These are phyloP conservation scores for Sigmodon hispidus DNA, from an alignment of 2,113 vertebrate species.

Conservation along the genomic window DNA sequence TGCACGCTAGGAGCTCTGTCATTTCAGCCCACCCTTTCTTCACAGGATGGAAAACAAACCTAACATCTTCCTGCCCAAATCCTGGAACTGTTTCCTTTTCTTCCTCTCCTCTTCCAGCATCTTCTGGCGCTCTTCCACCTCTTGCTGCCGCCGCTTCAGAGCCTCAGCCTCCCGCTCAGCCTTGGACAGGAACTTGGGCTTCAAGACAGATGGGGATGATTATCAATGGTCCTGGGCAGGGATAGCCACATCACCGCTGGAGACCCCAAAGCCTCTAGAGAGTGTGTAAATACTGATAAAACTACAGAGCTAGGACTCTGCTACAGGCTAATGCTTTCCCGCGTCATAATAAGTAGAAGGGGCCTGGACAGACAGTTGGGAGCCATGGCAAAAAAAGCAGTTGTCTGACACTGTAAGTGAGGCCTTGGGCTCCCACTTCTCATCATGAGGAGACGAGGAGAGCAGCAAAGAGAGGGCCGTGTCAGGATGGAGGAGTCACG, in stretches of 20 bases:
- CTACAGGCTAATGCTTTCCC: neutral
- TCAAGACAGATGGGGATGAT: neutral
- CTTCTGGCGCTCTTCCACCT: slow-evolving; percentile 92
- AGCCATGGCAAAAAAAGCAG: neutral
- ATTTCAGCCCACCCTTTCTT: neutral
- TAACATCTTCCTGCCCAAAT: slow-evolving; percentile 97
- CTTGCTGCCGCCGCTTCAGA: slow-evolving; percentile 91
- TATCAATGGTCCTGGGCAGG: neutral
- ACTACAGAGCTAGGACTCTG: neutral
- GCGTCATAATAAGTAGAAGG: neutral
- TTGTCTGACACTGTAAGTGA: too few species aligned
- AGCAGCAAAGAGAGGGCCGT: neutral
- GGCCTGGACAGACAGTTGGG: neutral
- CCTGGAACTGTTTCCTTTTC: slow-evolving; percentile 96
- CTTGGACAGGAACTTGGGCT: slow-evolving; percentile 98
- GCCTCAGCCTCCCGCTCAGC: slow-evolving; percentile 95
- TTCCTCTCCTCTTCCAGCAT: slow-evolving; percentile 95
- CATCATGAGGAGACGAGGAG: neutral
- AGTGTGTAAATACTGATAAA: slow-evolving; percentile 24
- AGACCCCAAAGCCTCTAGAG: neutral
- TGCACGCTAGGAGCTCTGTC: neutral
- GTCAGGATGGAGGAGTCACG: neutral
- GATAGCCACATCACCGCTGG: neutral
- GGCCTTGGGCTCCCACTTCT: neutral
- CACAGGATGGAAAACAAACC: slow-evolving; percentile 85